Percentiles rank a stretch among this genome's conserved stretches.
Conservation (phyloP, 2,888 invertebrate genomes). For the Mamestra brassicae region DNA sequence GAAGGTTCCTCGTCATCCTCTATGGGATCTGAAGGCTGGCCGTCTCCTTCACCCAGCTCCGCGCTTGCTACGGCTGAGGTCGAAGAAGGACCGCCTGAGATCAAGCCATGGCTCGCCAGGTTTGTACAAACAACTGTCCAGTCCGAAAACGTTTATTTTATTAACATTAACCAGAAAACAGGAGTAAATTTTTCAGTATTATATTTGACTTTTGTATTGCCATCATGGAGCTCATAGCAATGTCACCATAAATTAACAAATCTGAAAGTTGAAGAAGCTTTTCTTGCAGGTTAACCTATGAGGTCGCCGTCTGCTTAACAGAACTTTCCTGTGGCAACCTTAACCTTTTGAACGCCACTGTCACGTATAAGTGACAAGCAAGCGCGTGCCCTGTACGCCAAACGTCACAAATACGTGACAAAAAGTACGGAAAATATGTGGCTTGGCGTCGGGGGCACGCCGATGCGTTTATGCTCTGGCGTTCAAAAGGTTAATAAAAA, state of each 20-base stretch:
- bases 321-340: no score
- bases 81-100: slow-evolving; percentile 78
- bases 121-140: slow-evolving; percentile 51
- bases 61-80: slow-evolving; percentile 51
- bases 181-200: neutral
- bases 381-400: no score
- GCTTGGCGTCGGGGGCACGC: no score
- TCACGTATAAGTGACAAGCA: no score
- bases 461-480: no score
- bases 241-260: neutral
- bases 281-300: no score
- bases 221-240: neutral
- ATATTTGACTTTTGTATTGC: neutral
- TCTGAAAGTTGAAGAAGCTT: no score
- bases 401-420: no score
- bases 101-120: slow-evolving; percentile 85
- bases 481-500: no score
- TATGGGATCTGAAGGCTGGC: slow-evolving; percentile 66
- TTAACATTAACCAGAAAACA: neutral
- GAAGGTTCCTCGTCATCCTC: slow-evolving; percentile 74
- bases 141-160: neutral
- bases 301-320: no score
- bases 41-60: slow-evolving; percentile 65
- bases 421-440: no score
- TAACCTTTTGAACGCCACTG: no score